Base-by-base conservation (phyloP, 2,797 vertebrate species). In the Dermochelys coriacea region DNA sequence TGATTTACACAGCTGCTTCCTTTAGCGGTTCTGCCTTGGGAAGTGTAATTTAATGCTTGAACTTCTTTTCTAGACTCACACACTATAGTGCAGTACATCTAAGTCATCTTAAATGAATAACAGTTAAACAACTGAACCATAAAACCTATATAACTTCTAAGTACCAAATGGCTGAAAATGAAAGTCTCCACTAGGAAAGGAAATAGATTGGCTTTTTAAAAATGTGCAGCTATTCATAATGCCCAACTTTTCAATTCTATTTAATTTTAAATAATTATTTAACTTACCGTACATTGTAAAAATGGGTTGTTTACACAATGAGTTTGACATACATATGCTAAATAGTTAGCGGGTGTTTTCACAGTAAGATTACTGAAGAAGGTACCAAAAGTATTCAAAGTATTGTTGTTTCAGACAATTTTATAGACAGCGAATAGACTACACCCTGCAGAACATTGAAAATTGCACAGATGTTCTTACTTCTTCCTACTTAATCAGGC, bases 401-500 rank as follows among this genome's bases (percentile, higher is more conserved):
- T n/a, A 94, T 94, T 89, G 82, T 95, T 78, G 94, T 96, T 95
- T 80, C 88, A 95, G 87, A 93, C 84, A 94, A 89, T 97, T 95
- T 95, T 51, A 82, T 29, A 93, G 37, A 37, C 51, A 55, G 82
- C 89, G 59, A 71, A 89, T 79, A 31, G 71, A 61, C 90, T 88
- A 95, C 77, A 93, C 71, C 85, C 84, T 0, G 0, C 61, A 95
- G 85, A 94, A 81, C 82, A 93, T 82, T 94, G 86, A 93, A 96
- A 97, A 96, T 94, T 96, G 80, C 93, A 96, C 96, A 97, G 96
- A 94, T 97, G 95, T 96, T 97, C 93, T 94, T 90, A 95, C 87
- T 97, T 96, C 80, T 90, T 90, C 92, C 85, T 93, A 80, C 80
- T 96, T 93, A 95, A 97, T 80, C 90, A 92, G 80, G 79, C 41